These are phyloP conservation scores for Ciconia nigra DNA, from an alignment of 2,797 vertebrate species.

Conservation along the genomic window DNA sequence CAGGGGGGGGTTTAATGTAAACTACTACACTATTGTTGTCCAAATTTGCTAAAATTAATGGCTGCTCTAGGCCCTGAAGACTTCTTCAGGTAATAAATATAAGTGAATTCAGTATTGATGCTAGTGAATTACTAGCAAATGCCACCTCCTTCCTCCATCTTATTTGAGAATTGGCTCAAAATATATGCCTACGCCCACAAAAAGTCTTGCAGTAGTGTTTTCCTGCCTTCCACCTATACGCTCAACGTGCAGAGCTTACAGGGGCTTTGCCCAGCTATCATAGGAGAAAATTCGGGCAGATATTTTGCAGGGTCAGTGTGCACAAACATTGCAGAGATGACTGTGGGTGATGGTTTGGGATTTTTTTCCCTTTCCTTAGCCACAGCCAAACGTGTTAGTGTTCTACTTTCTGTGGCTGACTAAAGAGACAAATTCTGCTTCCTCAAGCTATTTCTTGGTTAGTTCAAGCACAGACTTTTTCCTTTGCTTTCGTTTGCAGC, in stretches of 20 bases:
- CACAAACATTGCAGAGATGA: not conserved
- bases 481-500: not conserved
- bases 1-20: not conserved
- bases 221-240: not conserved
- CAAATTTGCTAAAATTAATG: not conserved
- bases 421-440: not conserved
- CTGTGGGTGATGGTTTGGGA: fast-evolving
- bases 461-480: not conserved
- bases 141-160: not conserved
- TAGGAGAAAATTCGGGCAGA: not conserved
- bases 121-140: not conserved
- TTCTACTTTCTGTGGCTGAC: not conserved
- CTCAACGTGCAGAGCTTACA: not conserved
- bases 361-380: not conserved
- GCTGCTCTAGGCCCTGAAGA: not conserved
- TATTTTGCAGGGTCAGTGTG: not conserved
- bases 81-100: not conserved
- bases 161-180: not conserved
- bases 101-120: not conserved
- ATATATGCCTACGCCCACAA: not conserved
- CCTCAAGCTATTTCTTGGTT: not conserved
- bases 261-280: not conserved
- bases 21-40: not conserved
- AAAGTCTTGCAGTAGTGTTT: not conserved
- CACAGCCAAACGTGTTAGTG: not conserved